phyloP scores from a whole-genome alignment of 2,888 invertebrate species.

The Chrysodeixis includens region DNA sequence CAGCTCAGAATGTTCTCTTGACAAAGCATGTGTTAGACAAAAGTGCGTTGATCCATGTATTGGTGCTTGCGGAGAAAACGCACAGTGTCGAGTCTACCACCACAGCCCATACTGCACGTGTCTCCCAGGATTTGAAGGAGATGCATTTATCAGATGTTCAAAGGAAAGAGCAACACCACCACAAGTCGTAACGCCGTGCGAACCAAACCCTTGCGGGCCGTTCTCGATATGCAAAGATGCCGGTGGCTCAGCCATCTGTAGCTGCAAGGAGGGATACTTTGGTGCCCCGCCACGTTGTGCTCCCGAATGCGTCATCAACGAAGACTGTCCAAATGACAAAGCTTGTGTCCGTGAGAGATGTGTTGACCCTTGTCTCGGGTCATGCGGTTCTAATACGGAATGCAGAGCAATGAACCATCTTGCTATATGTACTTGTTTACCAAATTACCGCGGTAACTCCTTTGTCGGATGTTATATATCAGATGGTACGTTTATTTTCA shows the following conservation, averaged over 20 bases:
- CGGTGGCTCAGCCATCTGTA: slow-evolving; percentile 88
- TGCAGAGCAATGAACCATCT: slow-evolving; percentile 93
- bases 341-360: slow-evolving; percentile 94
- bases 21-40: slow-evolving; percentile 93
- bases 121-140: slow-evolving; percentile 92
- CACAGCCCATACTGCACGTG: slow-evolving; percentile 93
- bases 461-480: slow-evolving; percentile 87
- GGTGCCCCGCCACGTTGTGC: slow-evolving; percentile 92
- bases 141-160: slow-evolving; percentile 91
- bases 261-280: slow-evolving; percentile 90
- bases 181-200: slow-evolving; percentile 86
- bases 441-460: slow-evolving; percentile 92
- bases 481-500: slow-evolving; percentile 66
- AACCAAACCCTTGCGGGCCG: slow-evolving; percentile 92
- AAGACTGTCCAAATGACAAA: slow-evolving; percentile 92
- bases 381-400: slow-evolving; percentile 91
- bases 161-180: slow-evolving; percentile 87
- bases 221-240: slow-evolving; percentile 90
- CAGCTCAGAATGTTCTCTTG: slow-evolving; percentile 94
- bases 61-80: slow-evolving; percentile 92
- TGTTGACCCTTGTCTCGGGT: slow-evolving; percentile 92
- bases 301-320: slow-evolving; percentile 93
- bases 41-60: slow-evolving; percentile 95
- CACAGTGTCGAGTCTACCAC: slow-evolving; percentile 92
- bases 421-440: slow-evolving; percentile 92